Percentiles rank a stretch among this genome's conserved stretches.
phyloP scores from a whole-genome alignment of 2,797 vertebrate species.

The Gambelia wislizenii region DNA sequence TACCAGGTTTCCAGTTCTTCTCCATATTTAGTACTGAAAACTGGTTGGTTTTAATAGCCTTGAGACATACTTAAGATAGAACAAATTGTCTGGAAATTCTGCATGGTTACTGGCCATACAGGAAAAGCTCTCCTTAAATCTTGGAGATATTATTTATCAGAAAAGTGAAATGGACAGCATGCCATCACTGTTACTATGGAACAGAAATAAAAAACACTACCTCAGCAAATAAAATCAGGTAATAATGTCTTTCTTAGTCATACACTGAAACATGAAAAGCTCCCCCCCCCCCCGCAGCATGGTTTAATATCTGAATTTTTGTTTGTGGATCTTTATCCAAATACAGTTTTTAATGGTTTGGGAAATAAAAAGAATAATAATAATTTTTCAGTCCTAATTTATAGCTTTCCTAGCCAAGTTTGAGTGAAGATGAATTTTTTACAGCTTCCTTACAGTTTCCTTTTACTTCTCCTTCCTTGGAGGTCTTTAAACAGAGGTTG shows the following conservation, averaged over 20 bases:
- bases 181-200: background rate
- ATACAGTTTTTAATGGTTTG: conserved; percentile 43
- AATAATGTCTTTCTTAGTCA: conserved; percentile 26
- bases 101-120: background rate
- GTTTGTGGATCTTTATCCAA: conserved; percentile 36
- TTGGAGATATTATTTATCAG: conserved; percentile 23
- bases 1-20: background rate
- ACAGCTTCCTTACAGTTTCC: too few relatives aligned
- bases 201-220: conserved; percentile 3
- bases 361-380: conserved; percentile 22
- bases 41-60: background rate
- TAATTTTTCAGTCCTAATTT: conserved; percentile 43
- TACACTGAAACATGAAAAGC: conserved; percentile 50
- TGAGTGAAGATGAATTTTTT: conserved; percentile 66
- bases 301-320: conserved; percentile 44
- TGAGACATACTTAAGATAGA: background rate
- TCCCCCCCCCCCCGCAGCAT: too few relatives aligned
- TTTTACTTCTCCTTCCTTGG: too few relatives aligned
- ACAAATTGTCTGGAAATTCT: background rate
- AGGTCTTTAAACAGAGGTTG: too few relatives aligned
- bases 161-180: background rate
- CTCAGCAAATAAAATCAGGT: conserved; percentile 42
- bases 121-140: background rate
- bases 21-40: background rate
- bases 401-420: conserved; percentile 52